Percentiles rank a stretch among this genome's conserved stretches.
These are phyloP conservation scores for Delphinus delphis DNA, from an alignment of 2,113 vertebrate genomes.

Conservation along the genomic window DNA sequence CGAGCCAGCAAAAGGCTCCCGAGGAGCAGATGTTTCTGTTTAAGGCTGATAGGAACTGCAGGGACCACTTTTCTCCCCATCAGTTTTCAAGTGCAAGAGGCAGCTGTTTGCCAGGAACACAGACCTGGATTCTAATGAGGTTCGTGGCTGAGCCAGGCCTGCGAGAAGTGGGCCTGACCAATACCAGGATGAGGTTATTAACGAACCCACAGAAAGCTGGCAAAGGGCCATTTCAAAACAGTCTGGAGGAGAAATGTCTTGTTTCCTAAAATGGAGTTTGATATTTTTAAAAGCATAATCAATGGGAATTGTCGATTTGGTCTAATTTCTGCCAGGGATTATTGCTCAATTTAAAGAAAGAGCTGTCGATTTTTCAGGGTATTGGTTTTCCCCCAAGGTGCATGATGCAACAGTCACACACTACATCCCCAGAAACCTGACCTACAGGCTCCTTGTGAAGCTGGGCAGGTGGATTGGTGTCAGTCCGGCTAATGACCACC, in stretches of 20 bases:
- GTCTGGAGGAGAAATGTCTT: background rate
- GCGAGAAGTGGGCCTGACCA: slow-evolving; percentile 49
- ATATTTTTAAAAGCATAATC: background rate
- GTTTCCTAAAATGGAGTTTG: background rate
- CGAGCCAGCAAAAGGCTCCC: slow-evolving; percentile 45
- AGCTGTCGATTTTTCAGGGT: background rate
- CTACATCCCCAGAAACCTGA: background rate
- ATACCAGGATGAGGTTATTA: slow-evolving; percentile 57
- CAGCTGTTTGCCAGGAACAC: slow-evolving; percentile 72
- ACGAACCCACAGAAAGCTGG: slow-evolving; percentile 37
- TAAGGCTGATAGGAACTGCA: slow-evolving; percentile 66
- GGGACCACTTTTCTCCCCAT: slow-evolving; percentile 70
- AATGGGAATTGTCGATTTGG: background rate
- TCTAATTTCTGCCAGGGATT: background rate
- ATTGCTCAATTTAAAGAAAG: background rate
- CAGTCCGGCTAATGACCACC: background rate
- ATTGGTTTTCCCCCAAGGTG: background rate
- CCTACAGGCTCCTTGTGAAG: rapidly evolving
- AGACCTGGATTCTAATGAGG: slow-evolving; percentile 74
- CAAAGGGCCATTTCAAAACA: slow-evolving; percentile 33
- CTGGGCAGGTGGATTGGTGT: no score
- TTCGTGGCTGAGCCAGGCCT: slow-evolving; percentile 56
- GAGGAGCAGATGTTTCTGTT: slow-evolving; percentile 80
- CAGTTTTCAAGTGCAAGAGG: slow-evolving; percentile 62
- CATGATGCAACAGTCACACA: rapidly evolving